Conservation (phyloP, 1,140 invertebrate genomes). For the Drosophila oshimai region DNA sequence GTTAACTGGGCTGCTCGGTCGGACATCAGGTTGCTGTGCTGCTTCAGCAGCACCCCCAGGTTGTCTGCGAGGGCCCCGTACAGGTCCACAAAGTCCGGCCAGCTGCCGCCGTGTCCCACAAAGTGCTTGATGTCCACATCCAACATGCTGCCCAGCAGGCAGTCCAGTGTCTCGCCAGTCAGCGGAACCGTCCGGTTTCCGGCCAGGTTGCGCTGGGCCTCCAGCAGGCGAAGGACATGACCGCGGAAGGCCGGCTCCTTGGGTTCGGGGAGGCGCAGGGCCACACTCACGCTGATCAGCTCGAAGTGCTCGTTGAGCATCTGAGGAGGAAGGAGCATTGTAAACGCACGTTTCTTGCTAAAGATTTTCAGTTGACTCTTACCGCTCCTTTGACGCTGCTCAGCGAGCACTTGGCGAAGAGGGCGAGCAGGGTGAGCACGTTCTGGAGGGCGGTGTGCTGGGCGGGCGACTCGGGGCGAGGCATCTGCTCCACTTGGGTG, state of each 20-base stretch:
- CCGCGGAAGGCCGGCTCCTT: constrained; percentile 11
- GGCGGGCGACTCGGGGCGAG: constrained; percentile 11
- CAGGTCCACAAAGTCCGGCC: constrained; percentile 47
- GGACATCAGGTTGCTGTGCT: constrained; percentile 59
- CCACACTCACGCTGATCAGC: constrained; percentile 45
- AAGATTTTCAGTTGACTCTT: constrained; percentile 24
- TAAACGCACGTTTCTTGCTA: neutral
- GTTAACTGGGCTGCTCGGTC: constrained; percentile 72
- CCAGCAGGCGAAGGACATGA: constrained; percentile 35
- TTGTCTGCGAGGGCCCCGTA: constrained; percentile 53
- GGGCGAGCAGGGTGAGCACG: constrained; percentile 46
- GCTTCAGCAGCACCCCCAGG: constrained; percentile 49
- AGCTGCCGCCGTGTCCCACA: constrained; percentile 37
- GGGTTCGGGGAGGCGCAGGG: constrained; percentile 38
- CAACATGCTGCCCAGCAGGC: constrained; percentile 58
- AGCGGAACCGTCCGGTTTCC: constrained; percentile 67
- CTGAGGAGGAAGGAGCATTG: constrained; percentile 11
- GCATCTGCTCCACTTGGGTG: constrained; percentile 37
- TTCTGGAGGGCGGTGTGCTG: constrained; percentile 48
- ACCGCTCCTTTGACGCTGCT: constrained; percentile 75
- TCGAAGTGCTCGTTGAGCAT: constrained; percentile 80
- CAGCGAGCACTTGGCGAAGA: constrained; percentile 69
- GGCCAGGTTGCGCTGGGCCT: constrained; percentile 57
- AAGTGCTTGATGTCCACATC: constrained; percentile 69
- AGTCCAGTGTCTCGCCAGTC: constrained; percentile 66